These are phyloP conservation scores for Phasia obesa DNA, from an alignment of 2,888 invertebrate species.

Conservation along the genomic window DNA sequence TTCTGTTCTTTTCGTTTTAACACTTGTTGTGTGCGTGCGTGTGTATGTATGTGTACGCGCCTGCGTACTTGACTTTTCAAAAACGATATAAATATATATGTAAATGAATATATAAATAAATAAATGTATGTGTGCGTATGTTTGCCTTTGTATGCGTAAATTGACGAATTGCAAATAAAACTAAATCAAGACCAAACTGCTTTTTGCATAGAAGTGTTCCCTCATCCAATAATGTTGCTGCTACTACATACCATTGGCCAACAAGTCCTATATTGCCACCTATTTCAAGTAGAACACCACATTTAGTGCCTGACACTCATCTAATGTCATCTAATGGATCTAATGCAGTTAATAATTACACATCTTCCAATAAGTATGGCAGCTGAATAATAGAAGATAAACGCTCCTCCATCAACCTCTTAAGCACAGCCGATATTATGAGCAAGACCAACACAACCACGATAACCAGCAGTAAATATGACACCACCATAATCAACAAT, in stretches of 20 bases:
- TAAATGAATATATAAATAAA: not conserved
- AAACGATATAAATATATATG: not conserved
- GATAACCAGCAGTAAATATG: conserved; percentile 40
- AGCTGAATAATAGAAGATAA: conserved; percentile 82
- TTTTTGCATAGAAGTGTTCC: conserved; percentile 83
- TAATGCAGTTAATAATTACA: conserved; percentile 82
- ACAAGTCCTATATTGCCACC: conserved; percentile 90
- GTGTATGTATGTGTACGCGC: conserved; percentile 17
- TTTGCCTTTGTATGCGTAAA: conserved; percentile 47
- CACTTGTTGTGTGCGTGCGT: conserved; percentile 47
- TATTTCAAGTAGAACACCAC: conserved; percentile 87
- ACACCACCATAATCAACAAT: conserved; percentile 39
- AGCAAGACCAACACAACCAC: conserved; percentile 39
- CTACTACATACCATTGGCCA: conserved; percentile 89
- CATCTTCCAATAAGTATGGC: conserved; percentile 82
- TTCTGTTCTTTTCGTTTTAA: conserved; percentile 51
- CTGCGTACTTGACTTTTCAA: conserved; percentile 12
- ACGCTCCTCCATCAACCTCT: conserved; percentile 79
- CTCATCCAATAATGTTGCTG: conserved; percentile 83
- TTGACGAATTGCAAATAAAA: conserved; percentile 62
- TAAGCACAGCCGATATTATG: conserved; percentile 76
- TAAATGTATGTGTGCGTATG: conserved; percentile 33
- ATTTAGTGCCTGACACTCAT: conserved; percentile 88
- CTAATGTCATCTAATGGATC: conserved; percentile 82
- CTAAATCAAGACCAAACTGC: conserved; percentile 79